Base-by-base conservation (phyloP, 2,113 vertebrate genomes). In the Galeopterus variegatus region DNA sequence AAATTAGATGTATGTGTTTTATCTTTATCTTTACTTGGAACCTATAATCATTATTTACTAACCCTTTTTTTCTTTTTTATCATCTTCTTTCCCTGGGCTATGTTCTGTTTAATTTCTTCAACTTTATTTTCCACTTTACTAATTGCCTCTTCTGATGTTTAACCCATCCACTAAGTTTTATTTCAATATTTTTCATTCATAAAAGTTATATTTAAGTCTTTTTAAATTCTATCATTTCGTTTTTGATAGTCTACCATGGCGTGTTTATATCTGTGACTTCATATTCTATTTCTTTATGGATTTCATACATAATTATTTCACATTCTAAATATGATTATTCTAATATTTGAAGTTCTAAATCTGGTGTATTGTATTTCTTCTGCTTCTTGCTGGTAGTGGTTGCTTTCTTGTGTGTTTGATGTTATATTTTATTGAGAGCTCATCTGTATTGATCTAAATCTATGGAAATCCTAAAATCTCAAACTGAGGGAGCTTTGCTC, bases 31-130 rank as follows among this genome's bases (percentile, higher is more conserved):
- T 87, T 36, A 60, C 26, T 24, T 50, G 83, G 41, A 79, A 31
- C 52, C 48, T 50, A 14, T 31, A 50, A 50, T 56, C 52, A 60
- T 93, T 79, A 48, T 18, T 70, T 79, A 87, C 80, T 41, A 41
- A 41, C 41, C 41, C 48, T 33, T 58, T 77, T 48, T 56, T 76
- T 52, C 67, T 75, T 79, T 31, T 69, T 90, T 36, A 64, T 41
- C 0, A 31, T 75, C 56, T 56, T 75, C 5, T 84, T 56, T 64
- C 56, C 48, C 33, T 60, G 23, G 24, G 64, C 33, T 93, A 6
- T 23, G 70, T 36, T 76, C 26, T 65, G 82, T 77, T 69, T 79
- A 87, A 62, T 92, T 93, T 79, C 62, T 79, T 77, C 50, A 79
- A 77, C 41, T 79, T 28, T 69, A 33, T 36, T 17, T 93, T 87